Evolutionary conservation across 2,113 vertebrate genomes (phyloP).

Genomic region (Coregonus clupeaformis): DNA sequence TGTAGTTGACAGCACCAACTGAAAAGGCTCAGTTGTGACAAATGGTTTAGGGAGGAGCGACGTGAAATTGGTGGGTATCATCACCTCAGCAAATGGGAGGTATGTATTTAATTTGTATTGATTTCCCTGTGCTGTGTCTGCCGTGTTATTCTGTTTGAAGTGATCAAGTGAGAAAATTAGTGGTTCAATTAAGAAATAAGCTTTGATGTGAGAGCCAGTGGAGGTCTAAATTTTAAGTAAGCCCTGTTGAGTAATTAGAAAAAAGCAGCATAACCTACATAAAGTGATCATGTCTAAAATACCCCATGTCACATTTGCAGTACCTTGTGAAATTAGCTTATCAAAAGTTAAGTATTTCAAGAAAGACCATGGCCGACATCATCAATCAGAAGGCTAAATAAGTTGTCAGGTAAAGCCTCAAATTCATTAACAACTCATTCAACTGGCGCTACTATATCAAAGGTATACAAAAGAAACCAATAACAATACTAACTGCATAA

Average conservation of each 20-base stretch:
- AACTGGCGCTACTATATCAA: no score
- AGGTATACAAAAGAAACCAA: no score
- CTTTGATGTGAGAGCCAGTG: conserved; percentile 27
- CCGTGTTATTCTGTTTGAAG: conserved; percentile 38
- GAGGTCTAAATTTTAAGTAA: conserved; percentile 17
- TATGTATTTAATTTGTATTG: conserved; percentile 48
- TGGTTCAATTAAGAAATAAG: conserved; percentile 19
- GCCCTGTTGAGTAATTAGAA: conserved; percentile 3
- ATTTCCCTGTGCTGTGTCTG: conserved; percentile 32
- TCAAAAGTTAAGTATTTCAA: no score
- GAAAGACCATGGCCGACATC: no score
- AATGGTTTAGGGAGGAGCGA: conserved; percentile 19
- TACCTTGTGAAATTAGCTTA: no score
- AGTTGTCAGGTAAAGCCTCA: no score
- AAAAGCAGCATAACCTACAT: conserved; percentile 8
- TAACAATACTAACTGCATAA: no score
- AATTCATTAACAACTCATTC: no score
- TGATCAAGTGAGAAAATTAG: conserved; percentile 36
- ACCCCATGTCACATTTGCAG: background rate
- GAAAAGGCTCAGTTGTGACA: background rate
- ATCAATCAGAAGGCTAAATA: no score
- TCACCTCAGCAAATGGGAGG: conserved; percentile 31
- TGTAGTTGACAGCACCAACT: background rate
- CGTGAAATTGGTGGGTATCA: conserved; percentile 26
- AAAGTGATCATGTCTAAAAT: background rate